Base-by-base conservation (phyloP, 2,797 vertebrate genomes). In the Syngnathus acus region DNA sequence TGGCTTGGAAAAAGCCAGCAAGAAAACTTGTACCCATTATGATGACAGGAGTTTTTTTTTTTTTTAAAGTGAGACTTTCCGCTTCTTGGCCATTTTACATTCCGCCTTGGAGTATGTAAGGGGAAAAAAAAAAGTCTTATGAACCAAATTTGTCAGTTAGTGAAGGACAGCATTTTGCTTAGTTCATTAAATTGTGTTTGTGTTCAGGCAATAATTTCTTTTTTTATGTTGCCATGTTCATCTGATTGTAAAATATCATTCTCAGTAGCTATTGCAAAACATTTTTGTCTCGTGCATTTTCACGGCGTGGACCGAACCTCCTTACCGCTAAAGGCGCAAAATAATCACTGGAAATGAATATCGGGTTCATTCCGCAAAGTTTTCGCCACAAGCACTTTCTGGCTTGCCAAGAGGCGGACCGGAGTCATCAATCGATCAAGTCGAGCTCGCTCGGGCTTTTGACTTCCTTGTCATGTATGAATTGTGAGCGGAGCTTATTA, bases 401-500 rank as follows among this genome's bases (percentile, higher is more conserved):
- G 77, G 67, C 74, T 78, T 74, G 72, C 75, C 86, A 66, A 77
- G 78, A 84, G 68, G 62, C 73, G 66, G 75, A 78, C 80, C 81
- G 82, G 72, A 85, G 70, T 78, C 82, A 85, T 87, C 83, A 85
- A 81, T 84, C 82, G 73, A 79, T 83, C 75, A 76, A 65, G 26
- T 3, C 2, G 2, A 32, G 26, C 26, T n/a, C 39, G 68, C 69
- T 80, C 38, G 0, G 65, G 53, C 71, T 79, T 32, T 71, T 64
- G 51, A 63, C 75, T 76, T 77, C 76, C 65, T 79, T 68, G 78
- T 84, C 77, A 74, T 43, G 64, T 68, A 74, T 50, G 65, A 68
- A 70, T 60, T 79, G 69, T 72, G 69, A 69, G n/a, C 47, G 60
- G 37, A 42, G 68, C 77, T 78, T 68, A 74, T 81, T 72, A 71